phyloP scores from a whole-genome alignment of 2,797 vertebrate genomes.

The Myotis pilosus region DNA sequence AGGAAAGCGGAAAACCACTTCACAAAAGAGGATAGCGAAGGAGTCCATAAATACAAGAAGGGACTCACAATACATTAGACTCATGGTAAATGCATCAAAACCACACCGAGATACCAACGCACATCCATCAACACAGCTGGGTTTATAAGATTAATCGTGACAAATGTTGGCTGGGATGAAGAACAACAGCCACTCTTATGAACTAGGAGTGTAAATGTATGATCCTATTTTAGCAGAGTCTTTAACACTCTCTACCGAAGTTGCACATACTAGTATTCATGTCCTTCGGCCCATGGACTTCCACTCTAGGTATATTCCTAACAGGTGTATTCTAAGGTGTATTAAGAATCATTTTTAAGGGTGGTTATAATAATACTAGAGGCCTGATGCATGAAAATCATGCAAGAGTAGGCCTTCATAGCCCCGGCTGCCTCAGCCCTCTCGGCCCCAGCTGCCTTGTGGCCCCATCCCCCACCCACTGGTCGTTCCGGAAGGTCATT shows the following conservation, averaged over 20 bases:
- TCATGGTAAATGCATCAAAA: background rate
- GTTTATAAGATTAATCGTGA: background rate
- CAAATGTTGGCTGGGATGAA: background rate
- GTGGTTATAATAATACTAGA: background rate
- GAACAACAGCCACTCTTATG: background rate
- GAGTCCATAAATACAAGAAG: background rate
- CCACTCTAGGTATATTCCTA: background rate
- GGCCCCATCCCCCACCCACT: too few relatives aligned
- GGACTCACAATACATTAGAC: background rate
- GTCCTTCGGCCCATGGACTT: background rate
- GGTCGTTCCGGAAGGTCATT: too few relatives aligned
- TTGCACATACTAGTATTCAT: background rate
- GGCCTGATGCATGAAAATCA: too few relatives aligned
- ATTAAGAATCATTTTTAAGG: background rate
- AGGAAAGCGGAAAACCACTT: background rate
- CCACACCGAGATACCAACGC: background rate
- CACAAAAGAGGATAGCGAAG: background rate
- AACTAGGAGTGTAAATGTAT: background rate
- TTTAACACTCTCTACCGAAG: background rate
- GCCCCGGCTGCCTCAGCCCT: too few relatives aligned
- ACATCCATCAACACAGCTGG: background rate
- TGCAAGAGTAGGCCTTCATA: too few relatives aligned
- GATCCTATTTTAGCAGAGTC: background rate
- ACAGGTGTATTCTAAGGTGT: background rate
- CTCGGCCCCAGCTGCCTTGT: too few relatives aligned